phyloP scores from a whole-genome alignment of 1,140 invertebrate genomes.

The Sycobia sp. region DNA sequence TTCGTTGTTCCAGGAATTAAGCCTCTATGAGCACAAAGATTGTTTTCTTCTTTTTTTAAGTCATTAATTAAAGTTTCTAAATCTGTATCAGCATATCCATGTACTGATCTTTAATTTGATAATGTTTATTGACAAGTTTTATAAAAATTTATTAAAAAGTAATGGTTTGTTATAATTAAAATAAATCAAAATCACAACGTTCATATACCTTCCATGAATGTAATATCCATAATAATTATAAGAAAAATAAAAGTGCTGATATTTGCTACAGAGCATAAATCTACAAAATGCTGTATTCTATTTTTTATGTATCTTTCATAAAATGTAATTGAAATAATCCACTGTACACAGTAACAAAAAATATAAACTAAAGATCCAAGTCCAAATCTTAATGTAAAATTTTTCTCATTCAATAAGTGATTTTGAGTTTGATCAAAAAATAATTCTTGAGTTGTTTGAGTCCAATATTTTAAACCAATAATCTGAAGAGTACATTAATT shows the following conservation, averaged over 20 bases:
- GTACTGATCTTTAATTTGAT: slow-evolving; percentile 69
- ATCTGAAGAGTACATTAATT: slow-evolving; percentile 53
- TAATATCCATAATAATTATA: slow-evolving; percentile 81
- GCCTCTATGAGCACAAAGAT: slow-evolving; percentile 80
- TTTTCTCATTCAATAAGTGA: slow-evolving; percentile 47
- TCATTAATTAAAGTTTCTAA: slow-evolving; percentile 80
- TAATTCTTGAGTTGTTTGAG: slow-evolving; percentile 59
- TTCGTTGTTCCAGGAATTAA: slow-evolving; percentile 79
- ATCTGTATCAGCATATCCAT: slow-evolving; percentile 85
- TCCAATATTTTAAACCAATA: slow-evolving; percentile 62
- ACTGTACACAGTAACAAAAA: slow-evolving; percentile 64
- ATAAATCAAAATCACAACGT: background rate
- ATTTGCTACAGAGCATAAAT: slow-evolving; percentile 84
- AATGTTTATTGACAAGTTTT: slow-evolving; percentile 3
- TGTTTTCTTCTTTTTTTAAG: slow-evolving; percentile 78
- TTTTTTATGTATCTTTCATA: slow-evolving; percentile 76
- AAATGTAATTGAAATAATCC: slow-evolving; percentile 67
- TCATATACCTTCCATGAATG: slow-evolving; percentile 77
- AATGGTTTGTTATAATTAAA: background rate
- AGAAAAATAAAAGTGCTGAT: slow-evolving; percentile 81
- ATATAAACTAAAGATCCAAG: slow-evolving; percentile 61
- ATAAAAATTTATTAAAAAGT: slow-evolving; percentile 19
- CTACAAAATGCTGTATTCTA: slow-evolving; percentile 78
- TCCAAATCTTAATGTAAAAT: slow-evolving; percentile 60
- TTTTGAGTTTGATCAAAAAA: slow-evolving; percentile 42